These are phyloP conservation scores for Eulithis testata DNA, from an alignment of 2,888 invertebrate species.

Conservation along the genomic window DNA sequence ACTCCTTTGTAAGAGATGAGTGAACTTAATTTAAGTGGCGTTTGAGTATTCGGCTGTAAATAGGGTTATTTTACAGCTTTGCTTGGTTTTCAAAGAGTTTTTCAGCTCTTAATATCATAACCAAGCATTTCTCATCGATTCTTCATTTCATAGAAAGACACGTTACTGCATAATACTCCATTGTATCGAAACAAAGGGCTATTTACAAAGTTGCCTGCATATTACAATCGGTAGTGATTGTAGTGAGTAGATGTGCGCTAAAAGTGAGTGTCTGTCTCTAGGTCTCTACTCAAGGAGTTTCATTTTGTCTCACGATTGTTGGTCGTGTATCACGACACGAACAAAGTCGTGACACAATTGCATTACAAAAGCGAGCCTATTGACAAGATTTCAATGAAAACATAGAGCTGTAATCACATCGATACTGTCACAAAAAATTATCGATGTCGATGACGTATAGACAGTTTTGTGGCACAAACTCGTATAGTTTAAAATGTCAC, in stretches of 20 bases:
- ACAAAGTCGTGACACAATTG: constrained; percentile 25
- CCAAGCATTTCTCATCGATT: not conserved
- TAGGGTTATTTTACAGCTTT: no score
- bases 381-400: constrained; percentile 11
- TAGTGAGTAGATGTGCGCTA: constrained; percentile 5
- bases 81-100: no score
- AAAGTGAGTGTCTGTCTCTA: constrained; percentile 6
- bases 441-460: constrained; percentile 14
- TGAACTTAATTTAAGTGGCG: no score
- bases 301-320: constrained; percentile 34
- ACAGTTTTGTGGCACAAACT: not conserved
- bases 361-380: constrained; percentile 20
- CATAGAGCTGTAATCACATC: constrained; percentile 13
- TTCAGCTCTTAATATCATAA: not conserved
- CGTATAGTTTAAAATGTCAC: constrained; percentile 7
- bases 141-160: constrained; percentile 10
- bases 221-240: constrained; percentile 34
- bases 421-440: constrained; percentile 15
- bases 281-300: constrained; percentile 29
- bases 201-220: constrained; percentile 43
- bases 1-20: no score
- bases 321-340: constrained; percentile 44
- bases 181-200: constrained; percentile 60
- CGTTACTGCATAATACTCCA: constrained; percentile 37
- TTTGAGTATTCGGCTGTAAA: no score